These are phyloP conservation scores for Amblyjoppa proteus DNA, from an alignment of 2,888 invertebrate genomes.

Conservation along the genomic window DNA sequence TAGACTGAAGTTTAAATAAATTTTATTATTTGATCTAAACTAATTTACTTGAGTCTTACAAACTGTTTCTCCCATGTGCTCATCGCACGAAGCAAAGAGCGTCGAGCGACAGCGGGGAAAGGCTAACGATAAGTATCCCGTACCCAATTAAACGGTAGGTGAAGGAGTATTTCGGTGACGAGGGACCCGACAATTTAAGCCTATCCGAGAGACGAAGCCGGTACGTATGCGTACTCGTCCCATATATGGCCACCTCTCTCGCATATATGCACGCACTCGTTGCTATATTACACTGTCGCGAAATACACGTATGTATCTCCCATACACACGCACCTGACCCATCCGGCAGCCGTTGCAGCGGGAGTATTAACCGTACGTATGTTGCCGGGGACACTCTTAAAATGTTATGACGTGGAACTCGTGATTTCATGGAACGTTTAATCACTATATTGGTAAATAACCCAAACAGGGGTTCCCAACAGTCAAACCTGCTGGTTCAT, in stretches of 20 bases:
- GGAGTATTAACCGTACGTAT: slow-evolving; percentile 73
- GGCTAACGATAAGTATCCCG: slow-evolving; percentile 71
- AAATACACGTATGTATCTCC: slow-evolving; percentile 55
- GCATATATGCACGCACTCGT: slow-evolving; percentile 19
- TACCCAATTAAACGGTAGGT: slow-evolving; percentile 81
- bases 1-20: neutral
- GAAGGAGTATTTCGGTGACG: slow-evolving; percentile 80
- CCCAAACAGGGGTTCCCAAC: slow-evolving; percentile 74
- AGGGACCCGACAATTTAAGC: slow-evolving; percentile 80
- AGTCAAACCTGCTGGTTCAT: slow-evolving; percentile 32
- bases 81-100: slow-evolving; percentile 30
- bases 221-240: slow-evolving; percentile 48
- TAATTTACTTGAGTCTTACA: neutral
- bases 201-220: slow-evolving; percentile 73
- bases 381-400: slow-evolving; percentile 79
- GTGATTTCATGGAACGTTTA: slow-evolving; percentile 84
- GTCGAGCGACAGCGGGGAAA: slow-evolving; percentile 64
- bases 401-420: slow-evolving; percentile 84
- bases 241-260: slow-evolving; percentile 23
- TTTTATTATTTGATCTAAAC: neutral
- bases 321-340: slow-evolving; percentile 74
- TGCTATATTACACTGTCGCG: slow-evolving; percentile 32
- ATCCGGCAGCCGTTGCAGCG: slow-evolving; percentile 58
- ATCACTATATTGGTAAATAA: slow-evolving; percentile 83
- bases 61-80: neutral